A percentile compares a stretch with the other conserved stretches of the same genome.
These are phyloP conservation scores for Hirtodrosophila alboralis DNA, from an alignment of 2,888 invertebrate genomes.

Conservation along the genomic window DNA sequence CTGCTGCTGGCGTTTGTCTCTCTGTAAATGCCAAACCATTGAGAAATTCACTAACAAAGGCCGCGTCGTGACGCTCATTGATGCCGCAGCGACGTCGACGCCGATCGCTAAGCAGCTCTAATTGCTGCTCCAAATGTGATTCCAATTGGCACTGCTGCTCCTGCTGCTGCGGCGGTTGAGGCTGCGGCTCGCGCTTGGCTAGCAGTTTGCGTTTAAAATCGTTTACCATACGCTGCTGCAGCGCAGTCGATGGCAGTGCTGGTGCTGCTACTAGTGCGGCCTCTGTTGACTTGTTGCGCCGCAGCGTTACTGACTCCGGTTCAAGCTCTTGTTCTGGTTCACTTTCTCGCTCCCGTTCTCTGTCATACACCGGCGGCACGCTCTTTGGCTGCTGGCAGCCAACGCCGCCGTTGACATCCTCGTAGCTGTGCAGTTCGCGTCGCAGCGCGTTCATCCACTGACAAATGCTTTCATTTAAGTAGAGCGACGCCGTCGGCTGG, in stretches of 20 bases:
- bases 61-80: constrained; percentile 76
- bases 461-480: constrained; percentile 78
- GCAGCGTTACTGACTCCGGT: constrained; percentile 29
- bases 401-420: constrained; percentile 61
- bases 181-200: constrained; percentile 62
- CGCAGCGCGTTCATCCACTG: constrained; percentile 83
- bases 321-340: constrained; percentile 21
- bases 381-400: constrained; percentile 79
- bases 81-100: constrained; percentile 71
- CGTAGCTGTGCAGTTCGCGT: constrained; percentile 79
- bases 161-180: constrained; percentile 20
- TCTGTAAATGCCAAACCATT: constrained; percentile 40
- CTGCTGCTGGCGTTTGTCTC: neutral
- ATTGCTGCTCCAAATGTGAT: constrained; percentile 14
- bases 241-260: constrained; percentile 4
- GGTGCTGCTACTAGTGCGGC: neutral
- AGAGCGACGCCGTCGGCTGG: constrained; percentile 41
- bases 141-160: constrained; percentile 17
- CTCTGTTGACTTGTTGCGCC: constrained; percentile 16
- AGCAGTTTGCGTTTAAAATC: constrained; percentile 81
- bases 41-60: constrained; percentile 80
- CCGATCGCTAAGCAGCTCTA: constrained; percentile 12
- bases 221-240: constrained; percentile 68
- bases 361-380: constrained; percentile 76
- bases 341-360: constrained; percentile 31